Percentiles rank a stretch among this genome's conserved stretches.
Conservation (phyloP, 1,140 invertebrate species). For the Catajapyx aquilonaris region DNA sequence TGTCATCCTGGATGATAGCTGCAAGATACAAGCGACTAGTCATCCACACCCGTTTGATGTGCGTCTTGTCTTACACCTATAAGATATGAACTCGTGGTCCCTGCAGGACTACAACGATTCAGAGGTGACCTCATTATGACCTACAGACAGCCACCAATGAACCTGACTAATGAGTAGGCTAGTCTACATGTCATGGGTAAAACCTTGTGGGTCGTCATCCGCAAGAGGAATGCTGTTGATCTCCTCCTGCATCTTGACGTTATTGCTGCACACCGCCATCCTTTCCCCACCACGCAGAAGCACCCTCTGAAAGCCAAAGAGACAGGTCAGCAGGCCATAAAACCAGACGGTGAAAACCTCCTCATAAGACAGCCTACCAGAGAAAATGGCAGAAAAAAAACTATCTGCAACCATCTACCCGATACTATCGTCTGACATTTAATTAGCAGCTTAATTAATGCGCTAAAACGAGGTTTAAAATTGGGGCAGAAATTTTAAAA, state of each 20-base stretch:
- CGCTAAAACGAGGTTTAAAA: too few species aligned
- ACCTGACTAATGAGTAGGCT: neutral
- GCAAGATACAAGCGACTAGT: constrained; percentile 11
- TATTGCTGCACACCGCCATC: too few species aligned
- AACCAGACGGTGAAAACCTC: too few species aligned
- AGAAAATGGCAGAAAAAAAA: too few species aligned
- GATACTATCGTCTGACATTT: too few species aligned
- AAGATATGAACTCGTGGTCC: neutral
- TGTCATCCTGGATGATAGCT: constrained; percentile 63
- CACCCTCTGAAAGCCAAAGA: too few species aligned
- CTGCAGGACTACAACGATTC: neutral
- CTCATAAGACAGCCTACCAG: too few species aligned
- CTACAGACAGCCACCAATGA: neutral
- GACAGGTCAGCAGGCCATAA: too few species aligned
- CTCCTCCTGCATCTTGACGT: constrained; percentile 47
- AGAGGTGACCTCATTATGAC: neutral
- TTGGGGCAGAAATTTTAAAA: too few species aligned
- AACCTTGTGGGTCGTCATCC: constrained; percentile 75
- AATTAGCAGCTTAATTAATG: too few species aligned
- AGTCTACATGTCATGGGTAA: neutral
- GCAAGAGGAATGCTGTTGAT: constrained; percentile 62
- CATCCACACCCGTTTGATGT: neutral
- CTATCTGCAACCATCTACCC: too few species aligned
- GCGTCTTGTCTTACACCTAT: neutral
- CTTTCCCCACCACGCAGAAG: too few species aligned